Conservation (phyloP, 2,888 invertebrate genomes). For the Harpalus rufipes region DNA sequence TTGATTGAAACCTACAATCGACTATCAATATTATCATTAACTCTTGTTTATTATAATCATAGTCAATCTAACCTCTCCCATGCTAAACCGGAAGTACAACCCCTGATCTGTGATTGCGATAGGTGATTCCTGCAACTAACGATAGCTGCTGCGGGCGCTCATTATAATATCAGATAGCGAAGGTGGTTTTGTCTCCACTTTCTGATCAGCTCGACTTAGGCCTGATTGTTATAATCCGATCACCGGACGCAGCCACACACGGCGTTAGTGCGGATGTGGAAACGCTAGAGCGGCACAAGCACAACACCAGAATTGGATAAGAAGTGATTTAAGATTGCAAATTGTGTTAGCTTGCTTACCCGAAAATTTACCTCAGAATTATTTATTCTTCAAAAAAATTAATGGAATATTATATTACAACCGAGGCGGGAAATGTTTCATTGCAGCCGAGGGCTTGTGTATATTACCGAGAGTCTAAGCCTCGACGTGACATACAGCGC, state of each 20-base stretch:
- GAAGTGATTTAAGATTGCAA: no score
- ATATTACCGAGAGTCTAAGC: no score
- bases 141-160: slow-evolving; percentile 52
- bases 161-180: slow-evolving; percentile 66
- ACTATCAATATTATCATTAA: not conserved
- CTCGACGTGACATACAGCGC: no score
- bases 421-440: no score
- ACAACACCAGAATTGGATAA: no score
- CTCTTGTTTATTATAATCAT: not conserved
- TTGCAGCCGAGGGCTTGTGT: no score
- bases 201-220: slow-evolving; percentile 71
- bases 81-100: slow-evolving; percentile 25
- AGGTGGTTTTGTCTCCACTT: slow-evolving; percentile 64
- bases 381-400: no score
- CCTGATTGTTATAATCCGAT: slow-evolving; percentile 75
- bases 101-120: slow-evolving; percentile 20
- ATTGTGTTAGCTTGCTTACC: no score
- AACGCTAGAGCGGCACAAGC: slow-evolving; percentile 71
- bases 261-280: slow-evolving; percentile 73
- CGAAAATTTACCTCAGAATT: no score
- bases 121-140: slow-evolving; percentile 9
- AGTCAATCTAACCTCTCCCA: slow-evolving; percentile 1
- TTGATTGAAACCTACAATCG: not conserved
- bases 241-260: slow-evolving; percentile 73
- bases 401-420: no score